Evolutionary conservation across 1,140 invertebrate genomes (phyloP).

Genomic region (Papilio xuthus): DNA sequence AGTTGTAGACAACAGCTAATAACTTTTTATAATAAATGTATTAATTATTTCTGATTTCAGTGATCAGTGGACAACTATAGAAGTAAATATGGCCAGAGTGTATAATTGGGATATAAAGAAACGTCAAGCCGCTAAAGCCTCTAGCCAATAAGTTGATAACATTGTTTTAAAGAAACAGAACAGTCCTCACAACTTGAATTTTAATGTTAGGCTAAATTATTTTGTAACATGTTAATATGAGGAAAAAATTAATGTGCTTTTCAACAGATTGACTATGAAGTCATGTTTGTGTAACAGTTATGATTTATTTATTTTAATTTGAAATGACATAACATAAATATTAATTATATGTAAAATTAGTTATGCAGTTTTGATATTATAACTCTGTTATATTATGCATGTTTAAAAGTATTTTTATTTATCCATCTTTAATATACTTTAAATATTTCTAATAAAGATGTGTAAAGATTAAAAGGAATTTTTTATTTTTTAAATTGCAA

Average conservation of each 20-base stretch:
- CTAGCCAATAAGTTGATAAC: constrained; percentile 54
- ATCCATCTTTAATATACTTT: background rate
- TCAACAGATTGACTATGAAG: background rate
- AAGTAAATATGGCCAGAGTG: constrained; percentile 98
- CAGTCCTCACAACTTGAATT: constrained; percentile 17
- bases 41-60: constrained; percentile 79
- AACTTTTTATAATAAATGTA: constrained; percentile 18
- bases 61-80: constrained; percentile 98
- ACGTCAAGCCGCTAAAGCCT: constrained; percentile 84
- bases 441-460: constrained; percentile 14
- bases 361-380: constrained; percentile 9
- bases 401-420: constrained; percentile 2
- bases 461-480: too few relatives aligned
- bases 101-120: constrained; percentile 98
- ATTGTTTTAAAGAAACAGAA: background rate
- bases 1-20: background rate
- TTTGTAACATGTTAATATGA: constrained; percentile 21
- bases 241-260: background rate
- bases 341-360: background rate
- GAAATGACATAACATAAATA: background rate
- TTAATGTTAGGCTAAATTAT: constrained; percentile 34
- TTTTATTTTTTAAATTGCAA: background rate
- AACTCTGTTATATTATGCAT: constrained; percentile 12
- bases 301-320: constrained; percentile 11
- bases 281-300: background rate